Conservation (phyloP, 2,797 vertebrate species). For the Hemibagrus guttatus region DNA sequence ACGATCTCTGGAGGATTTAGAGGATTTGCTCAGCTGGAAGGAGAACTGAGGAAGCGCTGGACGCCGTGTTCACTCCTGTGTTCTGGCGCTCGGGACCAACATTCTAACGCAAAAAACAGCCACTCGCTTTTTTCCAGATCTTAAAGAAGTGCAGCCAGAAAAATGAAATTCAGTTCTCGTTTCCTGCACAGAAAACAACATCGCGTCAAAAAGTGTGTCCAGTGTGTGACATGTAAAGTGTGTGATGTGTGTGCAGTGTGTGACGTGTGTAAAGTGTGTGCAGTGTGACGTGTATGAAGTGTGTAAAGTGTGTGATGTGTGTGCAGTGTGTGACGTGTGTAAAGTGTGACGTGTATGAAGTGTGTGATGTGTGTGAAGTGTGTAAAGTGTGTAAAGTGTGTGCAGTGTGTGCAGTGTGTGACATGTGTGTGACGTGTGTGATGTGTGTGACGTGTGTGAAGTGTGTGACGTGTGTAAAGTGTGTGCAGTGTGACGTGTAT, state of each 20-base stretch:
- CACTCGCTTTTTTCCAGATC: slow-evolving; percentile 1
- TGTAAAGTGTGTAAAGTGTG: too few species aligned
- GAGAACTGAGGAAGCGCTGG: slow-evolving; percentile 43
- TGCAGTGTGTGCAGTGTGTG: too few species aligned
- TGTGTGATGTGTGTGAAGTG: too few species aligned
- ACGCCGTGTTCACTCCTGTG: slow-evolving; percentile 24
- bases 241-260: background rate
- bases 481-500: too few species aligned
- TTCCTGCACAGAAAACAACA: too few species aligned
- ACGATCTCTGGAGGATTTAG: slow-evolving; percentile 32
- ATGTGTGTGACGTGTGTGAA: too few species aligned
- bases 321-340: too few species aligned
- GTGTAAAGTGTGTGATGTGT: background rate
- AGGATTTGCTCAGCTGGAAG: slow-evolving; percentile 52
- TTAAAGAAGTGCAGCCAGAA: slow-evolving; percentile 7
- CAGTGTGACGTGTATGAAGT: background rate
- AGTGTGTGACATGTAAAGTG: background rate
- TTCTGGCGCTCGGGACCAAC: background rate
- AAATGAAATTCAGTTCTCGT: background rate
- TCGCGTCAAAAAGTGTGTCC: too few species aligned
- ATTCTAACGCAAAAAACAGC: slow-evolving; percentile 15
- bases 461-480: too few species aligned
- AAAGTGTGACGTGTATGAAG: too few species aligned
- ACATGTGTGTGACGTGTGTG: too few species aligned
- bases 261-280: too few species aligned